Base-by-base conservation (phyloP, 1,140 invertebrate species). In the Diuraphis noxia region DNA sequence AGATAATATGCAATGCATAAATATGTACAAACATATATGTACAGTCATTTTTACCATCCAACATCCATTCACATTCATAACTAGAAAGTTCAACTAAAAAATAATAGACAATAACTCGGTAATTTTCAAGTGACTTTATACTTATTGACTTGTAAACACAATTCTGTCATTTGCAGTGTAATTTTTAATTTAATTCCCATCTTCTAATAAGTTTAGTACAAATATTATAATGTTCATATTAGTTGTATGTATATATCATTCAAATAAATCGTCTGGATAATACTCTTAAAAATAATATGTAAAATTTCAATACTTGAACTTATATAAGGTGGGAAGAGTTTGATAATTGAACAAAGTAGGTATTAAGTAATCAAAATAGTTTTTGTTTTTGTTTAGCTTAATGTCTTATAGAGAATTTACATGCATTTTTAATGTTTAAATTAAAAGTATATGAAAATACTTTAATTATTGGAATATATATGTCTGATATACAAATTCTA, bases 41-140 rank as follows among this genome's bases (percentile, higher is more conserved):
- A n/a, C n/a, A 56, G 56, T 17, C 49, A 56, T 38, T 87, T 56
- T 56, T 13, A 87, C 2, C 23, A 87, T 30, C 4, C 38, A 43
- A 72, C 77, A 43, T 36, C n/a, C 10, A n/a, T 88, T n/a, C 10
- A 34, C 21, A 34, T 34, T 72, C n/a, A n/a, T 34, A 72, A 72
- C 4, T 77, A 87, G 6, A 56, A n/a, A 30, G 8, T 86, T 2
- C n/a, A 77, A 79, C 40, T 41, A 34, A 90, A 79, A 77, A 41
- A 5, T n/a, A 34, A 56, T 49, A 21, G 46, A 10, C n/a, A 77
- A 90, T 79, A 88, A 36, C 34, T 79, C 4, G 6, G 25, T 90
- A 21, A 43, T 90, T 90, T 79, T 90, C 88, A 90, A 90, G 88
- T 77, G 88, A 90, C 88, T 77, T 79, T 46, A 36, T 79, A 77